phyloP scores from a whole-genome alignment of 2,113 vertebrate genomes.

The Psittacula cyanocephala region DNA sequence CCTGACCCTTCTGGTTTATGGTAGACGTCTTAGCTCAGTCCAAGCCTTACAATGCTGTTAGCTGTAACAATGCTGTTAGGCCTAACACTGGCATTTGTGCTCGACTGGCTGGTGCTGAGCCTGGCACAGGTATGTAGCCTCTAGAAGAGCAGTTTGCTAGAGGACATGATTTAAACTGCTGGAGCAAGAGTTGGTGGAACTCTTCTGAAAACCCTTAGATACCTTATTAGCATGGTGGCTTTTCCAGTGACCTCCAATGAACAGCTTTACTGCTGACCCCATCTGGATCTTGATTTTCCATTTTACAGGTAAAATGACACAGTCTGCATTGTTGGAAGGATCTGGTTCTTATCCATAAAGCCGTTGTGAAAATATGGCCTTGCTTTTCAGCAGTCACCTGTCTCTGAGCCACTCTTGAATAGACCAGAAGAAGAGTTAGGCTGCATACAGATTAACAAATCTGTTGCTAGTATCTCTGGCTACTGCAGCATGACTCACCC shows the following conservation, averaged over 20 bases:
- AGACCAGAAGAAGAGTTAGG: conserved; percentile 64
- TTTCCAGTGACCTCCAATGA: neutral
- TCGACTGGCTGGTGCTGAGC: neutral
- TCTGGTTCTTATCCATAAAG: neutral
- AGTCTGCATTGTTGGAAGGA: neutral
- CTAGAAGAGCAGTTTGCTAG: neutral
- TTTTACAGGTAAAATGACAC: neutral
- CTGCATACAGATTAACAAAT: conserved; percentile 75
- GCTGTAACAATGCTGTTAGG: neutral
- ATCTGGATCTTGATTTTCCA: neutral
- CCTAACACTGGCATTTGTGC: neutral
- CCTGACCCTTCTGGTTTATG: neutral
- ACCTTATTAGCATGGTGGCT: neutral
- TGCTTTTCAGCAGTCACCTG: neutral
- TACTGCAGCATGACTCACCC: conserved; percentile 80
- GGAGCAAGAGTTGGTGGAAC: neutral
- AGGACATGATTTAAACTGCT: neutral
- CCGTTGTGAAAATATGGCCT: neutral
- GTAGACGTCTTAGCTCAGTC: neutral
- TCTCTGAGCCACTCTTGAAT: conserved; percentile 58
- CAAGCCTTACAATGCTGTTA: neutral
- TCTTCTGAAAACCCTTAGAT: neutral
- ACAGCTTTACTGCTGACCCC: neutral
- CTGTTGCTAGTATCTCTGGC: conserved; percentile 72
- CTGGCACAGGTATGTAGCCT: neutral